Conservation (phyloP, 2,113 vertebrate genomes). For the Aleadryas rufinucha region DNA sequence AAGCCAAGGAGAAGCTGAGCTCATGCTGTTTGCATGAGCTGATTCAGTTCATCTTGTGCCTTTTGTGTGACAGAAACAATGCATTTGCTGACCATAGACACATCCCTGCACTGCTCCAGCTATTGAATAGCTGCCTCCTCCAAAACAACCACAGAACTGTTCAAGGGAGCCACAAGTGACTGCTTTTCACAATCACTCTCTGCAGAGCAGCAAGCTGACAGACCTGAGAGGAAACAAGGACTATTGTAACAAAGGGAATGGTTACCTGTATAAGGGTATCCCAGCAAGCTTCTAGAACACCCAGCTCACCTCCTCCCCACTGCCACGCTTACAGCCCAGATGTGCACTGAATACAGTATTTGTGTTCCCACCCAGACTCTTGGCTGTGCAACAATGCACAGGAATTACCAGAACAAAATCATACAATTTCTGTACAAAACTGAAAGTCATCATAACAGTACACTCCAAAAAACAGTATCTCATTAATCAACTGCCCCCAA, state of each 20-base stretch:
- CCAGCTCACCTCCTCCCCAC: neutral
- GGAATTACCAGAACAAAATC: neutral
- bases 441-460: neutral
- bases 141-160: neutral
- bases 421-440: neutral
- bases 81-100: neutral
- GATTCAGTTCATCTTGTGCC: neutral
- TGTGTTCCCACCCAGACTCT: fast-evolving
- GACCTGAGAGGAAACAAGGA: neutral
- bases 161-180: neutral
- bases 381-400: neutral
- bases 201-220: neutral
- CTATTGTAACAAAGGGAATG: neutral
- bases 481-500: neutral
- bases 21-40: neutral
- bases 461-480: fast-evolving
- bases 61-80: neutral
- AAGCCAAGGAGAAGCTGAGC: neutral
- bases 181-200: neutral
- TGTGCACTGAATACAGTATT: neutral
- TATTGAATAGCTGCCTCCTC: neutral
- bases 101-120: neutral
- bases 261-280: neutral
- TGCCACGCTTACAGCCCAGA: neutral
- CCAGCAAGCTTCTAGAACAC: neutral